Percentiles rank a stretch among this genome's conserved stretches.
These are phyloP conservation scores for Drosophila tani DNA, from an alignment of 1,140 invertebrate species.

Conservation along the genomic window DNA sequence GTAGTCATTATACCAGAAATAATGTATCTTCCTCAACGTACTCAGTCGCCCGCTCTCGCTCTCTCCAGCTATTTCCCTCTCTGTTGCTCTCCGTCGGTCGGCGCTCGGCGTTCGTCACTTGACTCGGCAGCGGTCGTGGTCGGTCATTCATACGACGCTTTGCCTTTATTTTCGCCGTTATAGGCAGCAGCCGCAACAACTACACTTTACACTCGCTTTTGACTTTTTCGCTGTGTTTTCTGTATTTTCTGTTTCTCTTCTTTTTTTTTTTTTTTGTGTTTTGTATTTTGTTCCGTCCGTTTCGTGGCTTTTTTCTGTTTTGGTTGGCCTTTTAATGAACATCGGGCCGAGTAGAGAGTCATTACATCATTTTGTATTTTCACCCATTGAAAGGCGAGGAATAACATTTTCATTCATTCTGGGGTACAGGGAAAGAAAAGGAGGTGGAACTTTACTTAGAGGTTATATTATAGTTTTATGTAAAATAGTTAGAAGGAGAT, in stretches of 20 bases:
- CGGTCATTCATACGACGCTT: conserved; percentile 60
- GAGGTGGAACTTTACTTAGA: too few species aligned
- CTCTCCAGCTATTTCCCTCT: conserved; percentile 6
- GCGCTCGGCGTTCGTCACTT: conserved; percentile 38
- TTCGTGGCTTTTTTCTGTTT: conserved; percentile 27
- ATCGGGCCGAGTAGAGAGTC: conserved; percentile 42
- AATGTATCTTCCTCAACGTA: conserved; percentile 69
- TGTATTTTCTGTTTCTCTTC: conserved; percentile 34
- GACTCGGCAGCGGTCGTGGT: conserved; percentile 53
- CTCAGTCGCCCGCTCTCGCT: conserved; percentile 8
- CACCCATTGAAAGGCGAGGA: conserved; percentile 60
- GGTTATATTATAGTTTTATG: too few species aligned
- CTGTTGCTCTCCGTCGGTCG: conserved; percentile 15
- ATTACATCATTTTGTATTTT: conserved; percentile 81
- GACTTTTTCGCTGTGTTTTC: conserved; percentile 42
- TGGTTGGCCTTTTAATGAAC: conserved; percentile 57
- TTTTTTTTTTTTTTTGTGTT: conserved; percentile 21
- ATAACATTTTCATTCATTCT: conserved; percentile 72
- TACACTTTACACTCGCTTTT: conserved; percentile 25
- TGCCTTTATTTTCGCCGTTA: conserved; percentile 70
- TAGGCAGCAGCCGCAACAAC: conserved; percentile 24
- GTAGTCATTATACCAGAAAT: conserved; percentile 82
- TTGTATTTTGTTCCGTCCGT: conserved; percentile 23
- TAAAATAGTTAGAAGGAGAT: neutral
- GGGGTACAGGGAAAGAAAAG: neutral